A percentile compares a stretch with the other conserved stretches of the same genome.
phyloP scores from a whole-genome alignment of 2,113 vertebrate species.

The Silurus meridionalis region DNA sequence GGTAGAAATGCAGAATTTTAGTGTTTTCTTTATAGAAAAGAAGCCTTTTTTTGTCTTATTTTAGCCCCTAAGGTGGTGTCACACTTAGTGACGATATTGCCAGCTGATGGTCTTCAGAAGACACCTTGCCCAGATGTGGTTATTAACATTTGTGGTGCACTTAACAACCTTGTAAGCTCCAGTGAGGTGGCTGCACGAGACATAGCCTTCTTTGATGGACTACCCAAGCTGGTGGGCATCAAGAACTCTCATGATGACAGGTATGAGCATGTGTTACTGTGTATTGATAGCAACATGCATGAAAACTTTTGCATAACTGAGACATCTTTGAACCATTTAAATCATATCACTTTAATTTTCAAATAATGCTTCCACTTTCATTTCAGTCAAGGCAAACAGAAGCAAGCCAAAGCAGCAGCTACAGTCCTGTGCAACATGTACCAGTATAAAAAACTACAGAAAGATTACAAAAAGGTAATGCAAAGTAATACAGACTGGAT shows the following conservation, averaged over 20 bases:
- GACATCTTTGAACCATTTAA: background rate
- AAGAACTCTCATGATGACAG: slow-evolving; percentile 74
- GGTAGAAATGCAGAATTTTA: background rate
- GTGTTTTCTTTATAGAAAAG: background rate
- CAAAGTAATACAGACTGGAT: background rate
- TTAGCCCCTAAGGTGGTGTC: slow-evolving; percentile 81
- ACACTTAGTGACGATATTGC: slow-evolving; percentile 76
- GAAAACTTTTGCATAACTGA: background rate
- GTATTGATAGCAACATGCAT: background rate
- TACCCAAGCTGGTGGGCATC: slow-evolving; percentile 80
- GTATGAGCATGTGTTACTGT: slow-evolving; percentile 58
- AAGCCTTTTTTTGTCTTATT: background rate
- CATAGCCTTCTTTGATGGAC: slow-evolving; percentile 78
- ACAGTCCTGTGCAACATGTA: slow-evolving; percentile 92
- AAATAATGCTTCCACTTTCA: slow-evolving; percentile 1
- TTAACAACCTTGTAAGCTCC: slow-evolving; percentile 82
- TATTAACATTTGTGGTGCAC: slow-evolving; percentile 78
- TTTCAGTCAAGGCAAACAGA: slow-evolving; percentile 72
- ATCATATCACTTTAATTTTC: background rate
- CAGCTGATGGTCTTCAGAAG: slow-evolving; percentile 64
- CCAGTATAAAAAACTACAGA: slow-evolving; percentile 91
- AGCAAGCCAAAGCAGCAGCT: slow-evolving; percentile 79
- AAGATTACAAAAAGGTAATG: slow-evolving; percentile 77
- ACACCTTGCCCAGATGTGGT: slow-evolving; percentile 69
- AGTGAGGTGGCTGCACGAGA: slow-evolving; percentile 77